Evolutionary conservation across 2,113 vertebrate genomes (phyloP).

Genomic region (Thalassarche chlororhynchos): DNA sequence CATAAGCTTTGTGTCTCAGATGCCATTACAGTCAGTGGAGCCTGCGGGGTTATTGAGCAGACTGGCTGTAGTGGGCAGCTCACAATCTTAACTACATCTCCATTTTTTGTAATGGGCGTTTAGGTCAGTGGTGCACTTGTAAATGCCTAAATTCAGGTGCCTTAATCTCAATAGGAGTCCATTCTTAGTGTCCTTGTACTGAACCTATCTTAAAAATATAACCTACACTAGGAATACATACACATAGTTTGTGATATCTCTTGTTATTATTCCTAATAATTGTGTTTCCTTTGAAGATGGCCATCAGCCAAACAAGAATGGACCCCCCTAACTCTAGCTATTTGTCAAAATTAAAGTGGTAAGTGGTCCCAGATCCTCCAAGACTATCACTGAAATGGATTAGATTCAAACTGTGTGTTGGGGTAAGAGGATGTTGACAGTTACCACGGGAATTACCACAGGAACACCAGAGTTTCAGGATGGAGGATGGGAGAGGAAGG

Average conservation of each 20-base stretch:
- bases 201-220: not conserved
- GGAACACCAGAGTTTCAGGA: not conserved
- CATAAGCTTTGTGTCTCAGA: not conserved
- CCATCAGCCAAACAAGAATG: not conserved
- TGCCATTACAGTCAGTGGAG: not conserved
- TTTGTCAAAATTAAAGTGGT: not conserved
- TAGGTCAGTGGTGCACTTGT: not conserved
- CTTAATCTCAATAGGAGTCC: not conserved
- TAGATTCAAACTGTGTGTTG: not conserved
- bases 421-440: not conserved
- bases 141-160: not conserved
- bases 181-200: not conserved
- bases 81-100: not conserved
- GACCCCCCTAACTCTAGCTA: not conserved
- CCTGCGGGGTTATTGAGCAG: fast-evolving
- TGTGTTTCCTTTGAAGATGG: not conserved
- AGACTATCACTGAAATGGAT: not conserved
- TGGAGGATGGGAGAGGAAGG: not conserved
- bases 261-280: not conserved
- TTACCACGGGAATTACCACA: not conserved
- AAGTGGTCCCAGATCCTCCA: not conserved
- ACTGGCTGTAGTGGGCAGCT: not conserved
- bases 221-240: not conserved
- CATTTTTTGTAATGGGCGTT: not conserved
- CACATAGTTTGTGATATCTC: not conserved